Percentiles rank a stretch among this genome's conserved stretches.
phyloP scores from a whole-genome alignment of 2,888 invertebrate genomes.

The Drosophila buzzatii region DNA sequence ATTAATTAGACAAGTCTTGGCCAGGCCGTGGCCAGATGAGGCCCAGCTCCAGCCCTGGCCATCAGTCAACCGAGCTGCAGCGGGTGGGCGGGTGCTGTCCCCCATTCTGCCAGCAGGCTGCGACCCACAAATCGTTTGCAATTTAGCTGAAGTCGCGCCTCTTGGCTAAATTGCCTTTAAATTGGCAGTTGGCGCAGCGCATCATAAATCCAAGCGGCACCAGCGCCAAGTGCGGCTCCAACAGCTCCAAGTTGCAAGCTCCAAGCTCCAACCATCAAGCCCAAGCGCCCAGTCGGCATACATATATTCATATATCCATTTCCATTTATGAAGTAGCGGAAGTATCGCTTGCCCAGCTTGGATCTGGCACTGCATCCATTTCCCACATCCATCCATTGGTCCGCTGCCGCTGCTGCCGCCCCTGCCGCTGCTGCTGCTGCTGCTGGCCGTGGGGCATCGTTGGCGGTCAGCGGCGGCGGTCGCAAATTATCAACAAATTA shows the following conservation, averaged over 20 bases:
- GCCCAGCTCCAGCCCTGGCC: constrained; percentile 11
- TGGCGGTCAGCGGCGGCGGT: constrained; percentile 77
- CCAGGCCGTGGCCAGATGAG: background rate
- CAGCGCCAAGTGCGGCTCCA: constrained; percentile 32
- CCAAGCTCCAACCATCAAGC: constrained; percentile 24
- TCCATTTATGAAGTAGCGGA: constrained; percentile 56
- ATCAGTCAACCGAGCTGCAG: constrained; percentile 31
- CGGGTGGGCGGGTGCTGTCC: constrained; percentile 14
- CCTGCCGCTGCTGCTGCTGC: background rate
- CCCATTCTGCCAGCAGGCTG: constrained; percentile 7
- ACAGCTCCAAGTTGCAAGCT: constrained; percentile 23
- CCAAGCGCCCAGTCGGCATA: background rate
- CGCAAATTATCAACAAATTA: constrained; percentile 84
- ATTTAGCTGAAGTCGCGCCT: constrained; percentile 82
- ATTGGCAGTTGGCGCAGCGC: constrained; percentile 80
- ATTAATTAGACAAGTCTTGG: constrained; percentile 37
- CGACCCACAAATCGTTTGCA: constrained; percentile 77
- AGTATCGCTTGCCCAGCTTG: constrained; percentile 48
- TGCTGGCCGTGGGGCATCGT: constrained; percentile 74
- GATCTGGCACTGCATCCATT: constrained; percentile 9
- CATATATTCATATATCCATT: constrained; percentile 28
- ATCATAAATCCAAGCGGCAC: constrained; percentile 65
- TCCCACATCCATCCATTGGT: constrained; percentile 17
- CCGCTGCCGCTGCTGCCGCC: constrained; percentile 7
- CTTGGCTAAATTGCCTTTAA: constrained; percentile 83